Percentiles rank a stretch among this genome's conserved stretches.
These are phyloP conservation scores for Macrophya alboannulata DNA, from an alignment of 2,888 invertebrate species.

Conservation along the genomic window DNA sequence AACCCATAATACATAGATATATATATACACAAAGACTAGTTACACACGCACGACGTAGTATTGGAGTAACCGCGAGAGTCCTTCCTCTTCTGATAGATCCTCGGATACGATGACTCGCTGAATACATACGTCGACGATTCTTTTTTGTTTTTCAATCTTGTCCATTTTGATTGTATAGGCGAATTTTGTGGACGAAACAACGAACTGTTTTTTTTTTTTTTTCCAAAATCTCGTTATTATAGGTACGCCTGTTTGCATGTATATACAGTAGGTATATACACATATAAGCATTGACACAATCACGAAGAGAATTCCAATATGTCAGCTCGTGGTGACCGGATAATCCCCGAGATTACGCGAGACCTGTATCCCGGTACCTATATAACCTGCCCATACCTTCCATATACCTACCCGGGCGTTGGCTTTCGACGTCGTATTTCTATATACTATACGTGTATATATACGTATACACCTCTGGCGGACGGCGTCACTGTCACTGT, in stretches of 20 bases:
- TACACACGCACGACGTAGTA: too few species aligned
- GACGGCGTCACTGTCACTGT: conserved; percentile 38
- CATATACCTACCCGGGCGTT: conserved; percentile 13
- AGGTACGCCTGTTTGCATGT: too few species aligned
- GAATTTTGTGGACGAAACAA: too few species aligned
- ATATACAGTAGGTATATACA: neutral
- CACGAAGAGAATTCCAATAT: conserved; percentile 46
- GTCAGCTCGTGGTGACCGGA: conserved; percentile 55
- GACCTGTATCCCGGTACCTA: conserved; percentile 2
- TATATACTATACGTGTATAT: neutral
- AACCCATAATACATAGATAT: neutral
- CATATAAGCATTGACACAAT: neutral
- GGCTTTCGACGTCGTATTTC: conserved; percentile 25
- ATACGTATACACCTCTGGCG: neutral
- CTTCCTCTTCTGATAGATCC: too few species aligned
- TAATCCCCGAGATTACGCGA: conserved; percentile 54
- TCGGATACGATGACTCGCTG: too few species aligned
- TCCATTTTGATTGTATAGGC: too few species aligned
- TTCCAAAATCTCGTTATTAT: too few species aligned
- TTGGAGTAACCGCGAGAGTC: neutral
- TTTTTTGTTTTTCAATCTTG: too few species aligned
- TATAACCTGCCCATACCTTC: too few species aligned
- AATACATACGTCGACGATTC: too few species aligned
- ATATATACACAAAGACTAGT: conserved; percentile 48
- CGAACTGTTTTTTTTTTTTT: too few species aligned